A percentile compares a stretch with the other conserved stretches of the same genome.
Conservation (phyloP, 2,888 invertebrate genomes). For the Caenorhabditis sp. region DNA sequence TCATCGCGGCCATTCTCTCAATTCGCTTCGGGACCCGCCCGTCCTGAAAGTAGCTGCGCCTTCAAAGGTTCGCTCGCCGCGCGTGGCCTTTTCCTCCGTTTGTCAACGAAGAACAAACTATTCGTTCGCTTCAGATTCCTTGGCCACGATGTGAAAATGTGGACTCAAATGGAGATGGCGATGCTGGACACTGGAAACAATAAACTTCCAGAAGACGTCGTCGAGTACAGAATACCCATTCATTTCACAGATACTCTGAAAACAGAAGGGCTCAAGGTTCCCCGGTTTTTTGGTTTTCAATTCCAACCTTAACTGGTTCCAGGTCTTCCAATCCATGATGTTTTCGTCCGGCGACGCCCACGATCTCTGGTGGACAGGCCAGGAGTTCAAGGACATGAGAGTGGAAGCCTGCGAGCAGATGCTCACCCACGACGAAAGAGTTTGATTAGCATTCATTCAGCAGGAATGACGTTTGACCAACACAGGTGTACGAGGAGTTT, state of each 20-base stretch:
- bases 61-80: too few species aligned
- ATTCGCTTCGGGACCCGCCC: too few species aligned
- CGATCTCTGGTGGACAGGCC: constrained; percentile 78
- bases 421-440: constrained; percentile 62
- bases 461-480: neutral
- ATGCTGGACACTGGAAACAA: constrained; percentile 72
- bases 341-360: constrained; percentile 76
- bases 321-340: constrained; percentile 79
- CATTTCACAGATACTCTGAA: constrained; percentile 75
- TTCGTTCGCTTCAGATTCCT: constrained; percentile 53
- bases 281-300: neutral
- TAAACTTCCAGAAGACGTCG: constrained; percentile 63
- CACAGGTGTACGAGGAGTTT: constrained; percentile 59
- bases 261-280: constrained; percentile 75
- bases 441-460: neutral
- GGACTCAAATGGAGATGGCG: constrained; percentile 77
- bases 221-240: constrained; percentile 72
- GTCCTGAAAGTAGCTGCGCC: too few species aligned
- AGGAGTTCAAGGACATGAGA: constrained; percentile 77
- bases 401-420: constrained; percentile 78
- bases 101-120: too few species aligned
- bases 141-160: constrained; percentile 74
- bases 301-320: constrained; percentile 3
- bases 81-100: too few species aligned
- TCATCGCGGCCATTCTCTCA: too few species aligned